A percentile compares a stretch with the other conserved stretches of the same genome.
phyloP scores from a whole-genome alignment of 2,888 invertebrate genomes.

The Platycheirus rosarum region DNA sequence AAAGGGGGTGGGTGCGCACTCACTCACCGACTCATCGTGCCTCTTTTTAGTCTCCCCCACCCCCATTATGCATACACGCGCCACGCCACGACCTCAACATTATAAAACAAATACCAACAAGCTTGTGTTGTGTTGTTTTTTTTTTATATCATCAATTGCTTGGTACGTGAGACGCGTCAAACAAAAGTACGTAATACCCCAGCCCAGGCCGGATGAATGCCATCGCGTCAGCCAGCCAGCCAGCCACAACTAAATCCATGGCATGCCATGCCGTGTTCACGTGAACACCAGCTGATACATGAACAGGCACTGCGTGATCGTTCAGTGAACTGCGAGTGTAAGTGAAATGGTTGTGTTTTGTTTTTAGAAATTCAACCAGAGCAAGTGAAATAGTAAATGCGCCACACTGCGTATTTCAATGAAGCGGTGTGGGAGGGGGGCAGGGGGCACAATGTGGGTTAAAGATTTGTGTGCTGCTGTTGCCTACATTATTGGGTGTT shows the following conservation, averaged over 20 bases:
- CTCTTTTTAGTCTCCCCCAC: constrained; percentile 42
- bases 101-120: constrained; percentile 47
- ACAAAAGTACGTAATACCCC: constrained; percentile 76
- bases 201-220: constrained; percentile 74
- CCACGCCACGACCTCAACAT: constrained; percentile 66
- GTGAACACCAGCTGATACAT: constrained; percentile 90
- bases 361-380: constrained; percentile 80
- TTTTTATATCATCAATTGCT: constrained; percentile 52
- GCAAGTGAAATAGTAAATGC: constrained; percentile 77
- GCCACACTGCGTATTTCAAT: constrained; percentile 39
- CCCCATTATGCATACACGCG: constrained; percentile 39
- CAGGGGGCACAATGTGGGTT: constrained; percentile 60
- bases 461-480: constrained; percentile 28
- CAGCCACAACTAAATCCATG: constrained; percentile 60
- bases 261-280: constrained; percentile 87
- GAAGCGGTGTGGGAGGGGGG: no score
- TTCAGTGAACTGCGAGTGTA: constrained; percentile 77
- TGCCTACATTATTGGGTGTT: constrained; percentile 45
- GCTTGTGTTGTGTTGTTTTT: constrained; percentile 19
- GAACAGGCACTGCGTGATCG: constrained; percentile 83
- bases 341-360: constrained; percentile 80
- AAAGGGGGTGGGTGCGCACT: constrained; percentile 65
- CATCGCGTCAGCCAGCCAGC: constrained; percentile 71
- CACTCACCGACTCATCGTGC: constrained; percentile 47
- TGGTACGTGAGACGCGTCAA: constrained; percentile 73